Evolutionary conservation across 2,113 vertebrate species (phyloP).

Genomic region (Empidonax traillii): DNA sequence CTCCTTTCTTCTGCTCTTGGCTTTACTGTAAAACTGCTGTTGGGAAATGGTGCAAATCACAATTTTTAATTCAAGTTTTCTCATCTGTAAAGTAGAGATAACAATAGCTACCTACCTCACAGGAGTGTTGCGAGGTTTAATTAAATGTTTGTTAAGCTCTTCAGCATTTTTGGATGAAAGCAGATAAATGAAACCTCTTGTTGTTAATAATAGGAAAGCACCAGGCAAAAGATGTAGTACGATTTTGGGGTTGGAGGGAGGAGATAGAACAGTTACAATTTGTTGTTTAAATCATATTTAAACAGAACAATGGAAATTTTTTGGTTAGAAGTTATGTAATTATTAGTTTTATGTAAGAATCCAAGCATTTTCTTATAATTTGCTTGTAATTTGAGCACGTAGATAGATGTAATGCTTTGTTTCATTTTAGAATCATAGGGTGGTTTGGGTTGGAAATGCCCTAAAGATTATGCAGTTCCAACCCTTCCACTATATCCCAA

Average conservation of each 20-base stretch:
- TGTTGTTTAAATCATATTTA: not conserved
- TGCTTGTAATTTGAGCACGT: not conserved
- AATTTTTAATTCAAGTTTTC: constrained; percentile 6
- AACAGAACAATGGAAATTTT: not conserved
- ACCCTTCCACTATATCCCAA: not conserved
- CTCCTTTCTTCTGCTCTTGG: not conserved
- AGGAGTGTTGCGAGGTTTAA: constrained; percentile 8
- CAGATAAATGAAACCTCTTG: not conserved
- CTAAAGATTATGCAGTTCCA: not conserved
- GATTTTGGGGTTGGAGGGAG: not conserved
- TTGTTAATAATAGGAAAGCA: not conserved
- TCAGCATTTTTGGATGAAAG: constrained; percentile 27
- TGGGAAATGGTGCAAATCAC: not conserved
- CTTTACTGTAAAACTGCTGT: not conserved
- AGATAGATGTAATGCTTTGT: not conserved
- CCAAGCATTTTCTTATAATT: not conserved
- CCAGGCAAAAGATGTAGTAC: not conserved
- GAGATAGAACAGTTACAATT: not conserved
- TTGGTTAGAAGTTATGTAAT: not conserved
- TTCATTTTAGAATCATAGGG: not conserved
- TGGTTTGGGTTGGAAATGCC: not conserved
- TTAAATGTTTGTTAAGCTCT: constrained; percentile 20
- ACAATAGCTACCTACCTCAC: constrained; percentile 12
- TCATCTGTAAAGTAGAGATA: constrained; percentile 30
- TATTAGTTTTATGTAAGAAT: not conserved